Evolutionary conservation across 2,888 invertebrate genomes (phyloP), one percentile per base, ranked within the genome.

Genomic region (Stomorhina lunata): DNA sequence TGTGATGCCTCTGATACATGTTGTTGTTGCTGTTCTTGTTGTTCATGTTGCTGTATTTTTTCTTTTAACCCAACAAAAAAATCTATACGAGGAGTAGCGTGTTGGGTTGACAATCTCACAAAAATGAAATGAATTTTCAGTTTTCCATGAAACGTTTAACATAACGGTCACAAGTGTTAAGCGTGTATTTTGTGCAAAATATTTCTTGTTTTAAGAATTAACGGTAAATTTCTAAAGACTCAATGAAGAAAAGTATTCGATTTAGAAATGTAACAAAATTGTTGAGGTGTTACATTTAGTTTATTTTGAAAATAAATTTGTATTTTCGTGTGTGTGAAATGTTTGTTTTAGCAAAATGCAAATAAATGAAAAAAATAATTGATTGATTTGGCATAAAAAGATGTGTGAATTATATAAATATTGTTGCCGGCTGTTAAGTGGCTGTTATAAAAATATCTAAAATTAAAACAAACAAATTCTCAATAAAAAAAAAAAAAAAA

Each of bases 101-200:
- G 20, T 29, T 76, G 45, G 66, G 68, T 37, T 77, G 40, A 17
- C 15, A 20, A 20, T 27, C 15, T 20, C 10, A 66, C 22, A 37
- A 66, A 37, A 48, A 37, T 17, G 1, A 45, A 77, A 59, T n/a
- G 25, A 73, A 68, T 40, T 53, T 73, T 80, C 40, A 81, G 81
- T 81, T 77, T 77, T 77, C 55, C 68, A 73, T 72, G 55, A 66
- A 78, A 68, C 73, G 77, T 73, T 77, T 50, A 69, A 63, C 32
- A 9, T 3, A 55, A 32, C 57, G 77, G 77, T 78, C 57, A n/a
- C n/a, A n/a, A n/a, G 77, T 57, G 37, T n/a, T 5, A 6, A n/a
- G 15, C 15, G 2, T 2, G 53, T 22, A 7, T 29, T 66, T 43
- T 59, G 27, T 9, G 9, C n/a, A n/a, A n/a, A n/a, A n/a, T n/a